Base-by-base conservation (phyloP, 2,888 invertebrate genomes). In the Caenorhabditis doughertyi region DNA sequence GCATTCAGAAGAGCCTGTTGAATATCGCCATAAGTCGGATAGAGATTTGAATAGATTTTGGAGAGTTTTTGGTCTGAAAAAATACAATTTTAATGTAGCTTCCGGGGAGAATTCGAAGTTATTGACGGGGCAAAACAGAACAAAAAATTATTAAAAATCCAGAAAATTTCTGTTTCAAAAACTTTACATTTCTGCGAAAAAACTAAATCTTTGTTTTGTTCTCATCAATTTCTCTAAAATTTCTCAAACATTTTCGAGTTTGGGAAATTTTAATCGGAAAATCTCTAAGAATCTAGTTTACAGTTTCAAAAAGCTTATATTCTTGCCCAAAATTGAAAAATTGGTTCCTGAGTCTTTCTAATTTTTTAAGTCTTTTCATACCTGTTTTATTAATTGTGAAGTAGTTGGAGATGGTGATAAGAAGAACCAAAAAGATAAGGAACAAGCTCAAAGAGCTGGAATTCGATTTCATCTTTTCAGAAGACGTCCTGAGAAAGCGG, bases 331-430 rank as follows among this genome's bases (percentile, higher is more conserved):
- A 32, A 32, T 39, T 39, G 4, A 39, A 39, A 39, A 39, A 9
- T 32, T 32, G 9, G 32, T 32, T 32, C 9, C 9, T 32, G 3
- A 39, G 3, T 16, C 2, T 39, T 39, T 39, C 5, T 11, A 9
- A 39, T 39, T 32, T 32, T 32, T 32, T 32, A 32, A 7, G 4
- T 7, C 5, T 32, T 32, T 16, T 13, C 67, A 23, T 29, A 55
- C 68, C 44, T 42, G 55, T 27, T 25, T 39, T 68, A 4, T 29
- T 32, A 25, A 68, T 42, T 5, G 42, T 35, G 7, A 68, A 44
- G 13, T 39, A 68, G n/a, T 68, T 68, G 3, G 55, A 55, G n/a
- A 71, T 42, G 2, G 60, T 58, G 11, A 71, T 42, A 13, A 58
- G 0, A 3, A 71, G 35, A n/a, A 58, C 29, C 8, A 58, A 4